Base-by-base conservation (phyloP, 2,888 invertebrate species). In the Hyalella azteca region DNA sequence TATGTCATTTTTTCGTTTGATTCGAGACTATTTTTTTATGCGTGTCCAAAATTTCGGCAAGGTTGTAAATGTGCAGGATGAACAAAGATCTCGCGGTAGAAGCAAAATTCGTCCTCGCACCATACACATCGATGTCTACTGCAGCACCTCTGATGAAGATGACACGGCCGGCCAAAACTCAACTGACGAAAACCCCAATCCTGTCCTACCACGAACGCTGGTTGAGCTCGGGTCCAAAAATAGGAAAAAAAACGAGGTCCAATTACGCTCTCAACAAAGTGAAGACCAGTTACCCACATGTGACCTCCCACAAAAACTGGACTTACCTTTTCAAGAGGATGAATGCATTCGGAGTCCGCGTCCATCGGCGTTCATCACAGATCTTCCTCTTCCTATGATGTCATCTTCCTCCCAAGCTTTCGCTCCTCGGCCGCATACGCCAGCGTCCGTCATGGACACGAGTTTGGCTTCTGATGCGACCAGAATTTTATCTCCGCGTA, bases 61-160 rank as follows among this genome's bases (percentile, higher is more conserved):
- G 40, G 40, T 40, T 78, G 26, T 60, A 32, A 78, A 54, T 40
- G 40, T 78, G 32, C 78, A 78, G 78, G 78, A 60, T 41, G 48
- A 39, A 41, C 29, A 40, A 49, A 50, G 73, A 36, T 40, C 41
- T 32, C 80, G 50, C 60, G 26, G 76, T 41, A 77, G 50, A 29
- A 41, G 73, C 49, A 49, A 32, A 22, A 26, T 45, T 11, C 79
- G 82, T 11, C 82, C 84, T 13, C 81, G 84, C 49, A 84, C 84
- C 54, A 82, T 84, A 36, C 84, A 84, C 81, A 84, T 82, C 76
- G 82, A 82, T 54, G 84, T 82, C 48, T 82, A 82, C 80, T 84
- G 84, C 76, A 82, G 81, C 78, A 76, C 73, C 48, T 81, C 81
- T 0, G 48, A 60, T 19, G 82, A 81, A 26, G 49, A 80, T 26